Evolutionary conservation across 2,888 invertebrate genomes (phyloP), one percentile per base, ranked within the genome.

Genomic region (Taphrorychus bicolor): DNA sequence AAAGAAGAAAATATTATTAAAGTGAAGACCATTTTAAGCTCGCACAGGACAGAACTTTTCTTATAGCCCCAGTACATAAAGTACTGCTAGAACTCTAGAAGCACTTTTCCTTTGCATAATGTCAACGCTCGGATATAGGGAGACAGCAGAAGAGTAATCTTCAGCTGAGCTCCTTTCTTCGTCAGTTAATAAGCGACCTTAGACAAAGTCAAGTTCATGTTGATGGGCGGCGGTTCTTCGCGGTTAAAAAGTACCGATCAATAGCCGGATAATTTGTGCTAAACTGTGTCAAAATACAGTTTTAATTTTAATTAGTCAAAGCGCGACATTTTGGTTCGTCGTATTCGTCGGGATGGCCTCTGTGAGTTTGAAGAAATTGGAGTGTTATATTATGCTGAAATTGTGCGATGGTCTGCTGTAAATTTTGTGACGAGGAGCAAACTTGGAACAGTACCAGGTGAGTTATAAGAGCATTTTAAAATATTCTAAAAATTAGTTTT

Each of bases 381-480:
- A 72, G 70, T 75, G 74, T 69, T 78, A 74, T 32, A 77, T 77
- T 64, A 76, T 77, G 74, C 68, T 77, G 9, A 77, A 78, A 66
- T 71, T 76, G 58, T 73, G 73, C 52, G 72, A n/a, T n/a, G n/a
- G n/a, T n/a, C n/a, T n/a, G n/a, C n/a, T n/a, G n/a, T n/a, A n/a
- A n/a, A n/a, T n/a, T n/a, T n/a, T n/a, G n/a, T n/a, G n/a, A n/a
- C n/a, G n/a, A n/a, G n/a, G n/a, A n/a, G n/a, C n/a, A n/a, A n/a
- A n/a, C n/a, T n/a, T n/a, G n/a, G n/a, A n/a, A n/a, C n/a, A n/a
- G n/a, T n/a, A n/a, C n/a, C n/a, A 32, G 32, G 32, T 32, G 11
- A 32, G 32, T 32, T 3, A 3, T 11, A 1, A 32, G 32, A 9
- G 11, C 7, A 9, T 32, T 32, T 32, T 32, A 32, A 32, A n/a